Conservation (phyloP, 2,797 vertebrate genomes). For the Poecilia velifera region DNA sequence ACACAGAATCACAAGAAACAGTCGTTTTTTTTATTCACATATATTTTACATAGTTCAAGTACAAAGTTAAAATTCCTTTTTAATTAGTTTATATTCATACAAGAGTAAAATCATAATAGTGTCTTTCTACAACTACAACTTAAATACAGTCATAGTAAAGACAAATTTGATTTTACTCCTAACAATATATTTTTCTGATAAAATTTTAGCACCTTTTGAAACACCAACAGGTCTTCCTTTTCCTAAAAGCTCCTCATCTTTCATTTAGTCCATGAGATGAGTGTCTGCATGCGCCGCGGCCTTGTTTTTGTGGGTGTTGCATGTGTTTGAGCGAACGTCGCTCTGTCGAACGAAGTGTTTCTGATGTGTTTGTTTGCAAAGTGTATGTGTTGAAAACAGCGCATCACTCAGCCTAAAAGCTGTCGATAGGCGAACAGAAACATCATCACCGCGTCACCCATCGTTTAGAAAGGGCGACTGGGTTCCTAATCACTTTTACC, state of each 20-base stretch:
- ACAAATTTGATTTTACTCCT: constrained; percentile 93
- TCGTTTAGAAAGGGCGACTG: constrained; percentile 42
- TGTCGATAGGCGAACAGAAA: constrained; percentile 76
- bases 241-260: constrained; percentile 76
- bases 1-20: constrained; percentile 88
- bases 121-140: constrained; percentile 92
- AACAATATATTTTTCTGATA: constrained; percentile 98
- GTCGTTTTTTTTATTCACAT: constrained; percentile 78
- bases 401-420: constrained; percentile 76
- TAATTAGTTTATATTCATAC: constrained; percentile 93
- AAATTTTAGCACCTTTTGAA: constrained; percentile 98
- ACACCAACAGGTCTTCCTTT: constrained; percentile 86
- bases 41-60: constrained; percentile 91
- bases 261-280: constrained; percentile 80
- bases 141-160: constrained; percentile 99
- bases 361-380: constrained; percentile 44
- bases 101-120: constrained; percentile 99
- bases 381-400: constrained; percentile 75
- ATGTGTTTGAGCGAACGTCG: constrained; percentile 46
- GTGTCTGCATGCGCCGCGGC: constrained; percentile 85
- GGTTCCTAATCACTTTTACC: constrained; percentile 35
- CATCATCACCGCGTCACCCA: constrained; percentile 64
- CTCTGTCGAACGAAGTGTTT: constrained; percentile 53
- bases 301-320: constrained; percentile 64
- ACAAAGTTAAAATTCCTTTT: constrained; percentile 99